Percentiles rank a stretch among this genome's conserved stretches.
phyloP scores from a whole-genome alignment of 2,888 invertebrate species.

The Hyppa rectilinea region DNA sequence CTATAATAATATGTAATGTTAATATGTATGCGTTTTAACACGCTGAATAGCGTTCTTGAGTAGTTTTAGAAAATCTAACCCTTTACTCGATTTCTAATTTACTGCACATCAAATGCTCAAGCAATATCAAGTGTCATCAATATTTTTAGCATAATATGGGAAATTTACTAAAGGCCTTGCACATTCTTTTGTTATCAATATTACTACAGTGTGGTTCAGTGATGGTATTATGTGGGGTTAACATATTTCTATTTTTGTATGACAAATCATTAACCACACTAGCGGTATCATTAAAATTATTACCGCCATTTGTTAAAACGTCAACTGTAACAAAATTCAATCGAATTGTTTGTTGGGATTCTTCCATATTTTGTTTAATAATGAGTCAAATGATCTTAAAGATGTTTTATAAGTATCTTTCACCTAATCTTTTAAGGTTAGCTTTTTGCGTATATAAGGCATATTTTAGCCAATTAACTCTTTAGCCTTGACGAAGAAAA shows the following conservation, averaged over 20 bases:
- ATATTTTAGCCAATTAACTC: constrained; percentile 28
- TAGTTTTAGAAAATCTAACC: neutral
- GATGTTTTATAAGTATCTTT: constrained; percentile 24
- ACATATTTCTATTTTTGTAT: constrained; percentile 40
- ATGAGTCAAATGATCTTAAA: constrained; percentile 16
- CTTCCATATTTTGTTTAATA: constrained; percentile 18
- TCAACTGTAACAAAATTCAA: constrained; percentile 24
- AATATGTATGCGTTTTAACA: neutral
- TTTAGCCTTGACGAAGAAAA: constrained; percentile 36
- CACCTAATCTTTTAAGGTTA: constrained; percentile 19
- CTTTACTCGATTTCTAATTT: neutral
- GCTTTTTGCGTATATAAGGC: constrained; percentile 16
- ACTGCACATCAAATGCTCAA: constrained; percentile 2
- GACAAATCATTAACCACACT: constrained; percentile 20
- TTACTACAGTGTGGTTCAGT: constrained; percentile 20
- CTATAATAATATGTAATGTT: too few species aligned
- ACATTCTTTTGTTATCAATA: constrained; percentile 56
- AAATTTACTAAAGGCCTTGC: constrained; percentile 44
- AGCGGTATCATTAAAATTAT: constrained; percentile 14
- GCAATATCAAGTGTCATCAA: constrained; percentile 37
- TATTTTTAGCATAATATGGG: constrained; percentile 26
- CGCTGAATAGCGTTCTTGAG: neutral
- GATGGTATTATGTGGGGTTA: constrained; percentile 36
- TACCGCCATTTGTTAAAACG: constrained; percentile 15
- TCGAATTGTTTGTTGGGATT: constrained; percentile 14